Percentiles rank a stretch among this genome's conserved stretches.
phyloP scores from a whole-genome alignment of 2,113 vertebrate genomes.

The Takifugu flavidus region DNA sequence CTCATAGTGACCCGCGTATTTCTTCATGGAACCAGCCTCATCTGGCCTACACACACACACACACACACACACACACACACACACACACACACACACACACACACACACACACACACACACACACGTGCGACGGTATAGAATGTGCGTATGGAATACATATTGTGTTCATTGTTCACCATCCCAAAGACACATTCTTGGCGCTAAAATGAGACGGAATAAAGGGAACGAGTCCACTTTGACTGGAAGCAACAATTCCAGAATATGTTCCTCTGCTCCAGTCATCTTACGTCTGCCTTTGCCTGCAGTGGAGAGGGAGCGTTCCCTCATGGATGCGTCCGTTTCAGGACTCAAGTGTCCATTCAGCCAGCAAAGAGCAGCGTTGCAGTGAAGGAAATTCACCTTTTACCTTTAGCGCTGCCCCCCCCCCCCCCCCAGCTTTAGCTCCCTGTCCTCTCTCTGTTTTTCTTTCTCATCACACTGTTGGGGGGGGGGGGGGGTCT shows the following conservation, averaged over 20 bases:
- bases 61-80: constrained; percentile 10
- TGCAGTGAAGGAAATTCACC: constrained; percentile 17
- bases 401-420: constrained; percentile 32
- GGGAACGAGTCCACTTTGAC: constrained; percentile 1
- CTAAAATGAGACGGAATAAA: constrained; percentile 2
- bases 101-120: no score
- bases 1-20: constrained; percentile 70
- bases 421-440: constrained; percentile 27
- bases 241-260: not conserved
- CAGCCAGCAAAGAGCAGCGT: constrained; percentile 18
- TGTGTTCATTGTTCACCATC: constrained; percentile 13
- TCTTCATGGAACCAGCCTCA: constrained; percentile 42
- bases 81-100: no score
- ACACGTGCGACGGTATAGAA: no score
- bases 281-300: constrained; percentile 36
- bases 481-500: constrained; percentile 50
- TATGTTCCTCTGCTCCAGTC: constrained; percentile 14
- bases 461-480: constrained; percentile 32
- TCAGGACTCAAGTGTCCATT: constrained; percentile 27
- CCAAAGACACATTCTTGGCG: constrained; percentile 16
- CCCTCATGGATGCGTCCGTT: constrained; percentile 24
- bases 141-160: not conserved
- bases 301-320: constrained; percentile 17
- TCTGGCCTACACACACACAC: constrained; percentile 46
- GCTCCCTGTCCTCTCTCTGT: constrained; percentile 35